Evolutionary conservation across 2,888 invertebrate genomes (phyloP), one percentile per base, ranked within the genome.

Genomic region (Imbricaverruca yamaguchii): DNA sequence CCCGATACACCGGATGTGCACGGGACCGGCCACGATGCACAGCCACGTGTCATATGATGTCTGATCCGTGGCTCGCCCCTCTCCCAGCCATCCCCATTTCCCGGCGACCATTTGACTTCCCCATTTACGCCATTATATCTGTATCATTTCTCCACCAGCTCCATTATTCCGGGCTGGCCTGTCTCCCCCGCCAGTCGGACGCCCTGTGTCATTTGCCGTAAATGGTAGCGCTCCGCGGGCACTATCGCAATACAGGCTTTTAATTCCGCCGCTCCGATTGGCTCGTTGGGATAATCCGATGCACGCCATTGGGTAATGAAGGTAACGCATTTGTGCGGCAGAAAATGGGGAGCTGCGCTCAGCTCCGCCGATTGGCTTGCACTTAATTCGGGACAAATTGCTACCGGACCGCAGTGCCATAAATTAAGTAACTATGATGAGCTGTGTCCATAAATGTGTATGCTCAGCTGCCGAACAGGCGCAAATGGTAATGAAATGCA

Each of bases 261-360:
- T 74, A 74, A 74, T 74, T 74, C 74, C 18, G 55, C 15, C 21
- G 0, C 74, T 18, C 15, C 21, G 53, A 74, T 74, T 74, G 74
- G 74, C 11, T 39, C 21, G 74, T 18, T 21, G 18, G 21, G 74
- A 21, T 53, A 53, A 55, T 53, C 10, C 55, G 21, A 53, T 55
- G 74, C 53, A 74, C 55, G 74, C 74, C 21, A 74, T 74, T 74
- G 74, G 74, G 74, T 74, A 74, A 74, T 74, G 74, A 74, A 53
- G 53, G 15, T 55, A 55, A 74, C 74, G 65, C 53, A 69, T 15
- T 39, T 39, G 69, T 39, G 18, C 39, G 69, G 39, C 39, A 15
- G 39, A 65, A 13, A 3, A 13, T 9, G 11, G 69, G 15, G 69
- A 15, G 39, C 15, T 4, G 18, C 69, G 69, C 39, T 15, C 10